Evolutionary conservation across 2,888 invertebrate genomes (phyloP).

Genomic region (Drosophila gaucha): DNA sequence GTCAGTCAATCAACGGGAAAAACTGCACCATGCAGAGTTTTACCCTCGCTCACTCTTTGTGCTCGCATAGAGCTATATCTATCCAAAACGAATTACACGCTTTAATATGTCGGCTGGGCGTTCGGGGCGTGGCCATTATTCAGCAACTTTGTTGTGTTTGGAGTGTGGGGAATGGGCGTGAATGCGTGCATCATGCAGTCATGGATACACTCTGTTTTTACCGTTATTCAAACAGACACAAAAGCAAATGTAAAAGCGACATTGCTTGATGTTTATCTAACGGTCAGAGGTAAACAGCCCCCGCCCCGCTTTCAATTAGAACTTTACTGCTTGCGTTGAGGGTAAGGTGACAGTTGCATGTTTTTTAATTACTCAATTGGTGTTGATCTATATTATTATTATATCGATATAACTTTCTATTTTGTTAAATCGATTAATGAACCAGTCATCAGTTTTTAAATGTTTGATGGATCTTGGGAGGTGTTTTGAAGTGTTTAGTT

Average conservation of each 20-base stretch:
- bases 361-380: constrained; percentile 68
- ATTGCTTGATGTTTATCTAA: constrained; percentile 57
- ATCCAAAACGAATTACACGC: constrained; percentile 71
- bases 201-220: constrained; percentile 69
- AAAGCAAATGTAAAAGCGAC: constrained; percentile 29
- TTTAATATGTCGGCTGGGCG: constrained; percentile 64
- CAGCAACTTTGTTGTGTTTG: constrained; percentile 57
- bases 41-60: background rate
- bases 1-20: constrained; percentile 58
- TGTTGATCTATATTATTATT: constrained; percentile 33
- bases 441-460: constrained; percentile 13
- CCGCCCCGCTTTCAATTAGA: constrained; percentile 59
- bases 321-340: constrained; percentile 32
- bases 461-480: background rate
- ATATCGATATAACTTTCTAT: constrained; percentile 48
- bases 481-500: background rate
- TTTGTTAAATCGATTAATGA: constrained; percentile 50
- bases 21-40: constrained; percentile 43
- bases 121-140: constrained; percentile 67
- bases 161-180: constrained; percentile 27
- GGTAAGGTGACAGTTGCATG: constrained; percentile 38
- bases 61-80: constrained; percentile 40
- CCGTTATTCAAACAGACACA: constrained; percentile 51
- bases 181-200: constrained; percentile 62
- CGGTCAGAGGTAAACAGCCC: constrained; percentile 55